Evolutionary conservation across 2,113 vertebrate genomes (phyloP), one percentile per base, ranked within the genome.

Genomic region (Bufo gargarizans): DNA sequence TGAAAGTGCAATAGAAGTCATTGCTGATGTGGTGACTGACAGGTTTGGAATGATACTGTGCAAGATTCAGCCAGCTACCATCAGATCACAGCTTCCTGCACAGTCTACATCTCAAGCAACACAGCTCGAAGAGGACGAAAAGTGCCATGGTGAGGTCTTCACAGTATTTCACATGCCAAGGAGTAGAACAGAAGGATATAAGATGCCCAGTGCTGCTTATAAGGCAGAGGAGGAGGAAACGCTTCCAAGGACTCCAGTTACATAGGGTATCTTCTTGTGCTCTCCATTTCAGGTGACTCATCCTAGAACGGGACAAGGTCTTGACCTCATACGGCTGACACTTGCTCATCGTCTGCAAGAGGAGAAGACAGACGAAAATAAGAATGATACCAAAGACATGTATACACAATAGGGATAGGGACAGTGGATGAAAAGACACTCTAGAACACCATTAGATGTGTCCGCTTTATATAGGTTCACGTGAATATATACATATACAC

Each of bases 131-230:
- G 76, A 61, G 56, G 71, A 88, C 17, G 53, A 82, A 95, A 96
- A 96, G 96, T 95, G 95, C 95, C 95, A 94, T 94, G 94, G 94
- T 91, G 79, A 94, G 95, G 95, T 98, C 97, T 99, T 98, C 97
- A 98, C 98, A 99, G 97, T 99, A 97, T 96, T 95, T 96, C 96
- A 97, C 96, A 97, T 97, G 97, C 96, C 96, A 93, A 90, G 92
- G 94, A 92, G 93, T 88, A 92, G 93, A 91, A 91, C 91, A 76
- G 50, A 61, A 93, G 94, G 94, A 94, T 92, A 92, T 91, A 92
- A 94, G 93, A 96, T 96, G 95, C 96, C 96, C 95, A 94, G 94
- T 96, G 96, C 96, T 97, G 97, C 96, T 97, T 98, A 11, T 99
- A 99, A 98, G 98, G 98, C 97, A 95, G 97, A 95, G 95, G 96